Conservation (phyloP, 2,797 vertebrate species). For the Peromyscus melanophrys region DNA sequence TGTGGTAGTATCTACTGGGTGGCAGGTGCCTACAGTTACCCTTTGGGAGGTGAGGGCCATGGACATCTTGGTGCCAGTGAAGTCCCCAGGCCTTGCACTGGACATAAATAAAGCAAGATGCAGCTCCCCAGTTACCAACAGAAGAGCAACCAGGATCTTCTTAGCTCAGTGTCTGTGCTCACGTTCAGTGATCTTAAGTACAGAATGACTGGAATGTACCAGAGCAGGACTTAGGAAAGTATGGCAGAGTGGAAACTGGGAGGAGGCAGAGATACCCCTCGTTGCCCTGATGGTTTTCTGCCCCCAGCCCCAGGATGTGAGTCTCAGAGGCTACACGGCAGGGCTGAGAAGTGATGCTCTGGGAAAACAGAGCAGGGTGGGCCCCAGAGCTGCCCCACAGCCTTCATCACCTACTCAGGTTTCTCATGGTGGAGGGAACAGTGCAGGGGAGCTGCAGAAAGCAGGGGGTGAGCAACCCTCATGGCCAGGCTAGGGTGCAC, state of each 20-base stretch:
- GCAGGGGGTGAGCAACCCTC: neutral
- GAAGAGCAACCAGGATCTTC: neutral
- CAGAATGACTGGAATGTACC: neutral
- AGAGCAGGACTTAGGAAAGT: neutral
- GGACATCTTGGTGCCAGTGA: neutral
- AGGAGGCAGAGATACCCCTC: accelerated
- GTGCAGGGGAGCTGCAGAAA: neutral
- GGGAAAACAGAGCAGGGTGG: neutral
- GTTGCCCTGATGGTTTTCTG: neutral
- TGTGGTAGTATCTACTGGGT: neutral
- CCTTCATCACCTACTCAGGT: accelerated
- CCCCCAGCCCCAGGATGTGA: too few relatives aligned
- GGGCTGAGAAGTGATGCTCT: neutral
- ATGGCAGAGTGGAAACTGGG: neutral
- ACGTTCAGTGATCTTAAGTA: neutral
- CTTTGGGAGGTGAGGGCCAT: too few relatives aligned
- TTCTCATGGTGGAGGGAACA: neutral
- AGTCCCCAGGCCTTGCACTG: neutral
- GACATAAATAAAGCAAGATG: neutral
- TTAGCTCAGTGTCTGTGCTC: neutral
- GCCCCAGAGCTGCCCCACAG: neutral
- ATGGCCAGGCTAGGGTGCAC: accelerated
- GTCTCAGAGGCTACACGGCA: neutral
- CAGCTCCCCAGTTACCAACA: accelerated
- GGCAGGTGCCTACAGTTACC: neutral